Evolutionary conservation across 2,797 vertebrate genomes (phyloP).

Genomic region (Parauchenoglanis punctatus): DNA sequence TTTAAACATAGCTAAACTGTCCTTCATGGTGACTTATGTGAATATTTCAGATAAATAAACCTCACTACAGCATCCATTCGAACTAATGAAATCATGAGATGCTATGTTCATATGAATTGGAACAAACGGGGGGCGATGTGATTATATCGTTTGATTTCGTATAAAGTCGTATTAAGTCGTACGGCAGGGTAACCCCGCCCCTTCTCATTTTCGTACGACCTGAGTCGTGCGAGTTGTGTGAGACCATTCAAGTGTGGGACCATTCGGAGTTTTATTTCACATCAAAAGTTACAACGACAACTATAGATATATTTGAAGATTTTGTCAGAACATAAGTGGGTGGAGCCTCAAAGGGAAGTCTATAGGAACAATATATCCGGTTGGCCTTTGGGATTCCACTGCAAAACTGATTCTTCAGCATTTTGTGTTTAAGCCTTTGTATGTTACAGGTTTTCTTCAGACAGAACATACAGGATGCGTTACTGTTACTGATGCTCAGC

Average conservation of each 20-base stretch:
- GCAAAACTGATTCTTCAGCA: neutral
- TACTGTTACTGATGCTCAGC: neutral
- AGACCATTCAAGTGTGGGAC: too few species aligned
- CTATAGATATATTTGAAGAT: neutral
- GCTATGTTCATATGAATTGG: too few species aligned
- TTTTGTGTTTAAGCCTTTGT: neutral
- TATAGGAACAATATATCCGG: neutral
- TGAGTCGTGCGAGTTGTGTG: too few species aligned
- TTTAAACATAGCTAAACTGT: neutral
- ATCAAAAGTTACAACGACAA: neutral
- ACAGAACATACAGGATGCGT: neutral
- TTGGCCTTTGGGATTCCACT: neutral
- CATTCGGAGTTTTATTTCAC: neutral
- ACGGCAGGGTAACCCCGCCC: neutral
- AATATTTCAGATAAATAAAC: neutral
- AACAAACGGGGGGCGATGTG: neutral
- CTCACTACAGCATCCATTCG: neutral
- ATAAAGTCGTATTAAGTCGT: neutral
- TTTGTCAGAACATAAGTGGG: neutral
- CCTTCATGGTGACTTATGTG: neutral
- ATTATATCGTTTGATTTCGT: neutral
- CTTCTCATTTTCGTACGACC: neutral
- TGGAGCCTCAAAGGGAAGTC: constrained; percentile 16
- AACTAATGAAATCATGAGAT: neutral
- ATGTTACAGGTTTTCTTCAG: neutral